Conservation (phyloP, 2,113 vertebrate genomes). For the Zosterops japonicus region DNA sequence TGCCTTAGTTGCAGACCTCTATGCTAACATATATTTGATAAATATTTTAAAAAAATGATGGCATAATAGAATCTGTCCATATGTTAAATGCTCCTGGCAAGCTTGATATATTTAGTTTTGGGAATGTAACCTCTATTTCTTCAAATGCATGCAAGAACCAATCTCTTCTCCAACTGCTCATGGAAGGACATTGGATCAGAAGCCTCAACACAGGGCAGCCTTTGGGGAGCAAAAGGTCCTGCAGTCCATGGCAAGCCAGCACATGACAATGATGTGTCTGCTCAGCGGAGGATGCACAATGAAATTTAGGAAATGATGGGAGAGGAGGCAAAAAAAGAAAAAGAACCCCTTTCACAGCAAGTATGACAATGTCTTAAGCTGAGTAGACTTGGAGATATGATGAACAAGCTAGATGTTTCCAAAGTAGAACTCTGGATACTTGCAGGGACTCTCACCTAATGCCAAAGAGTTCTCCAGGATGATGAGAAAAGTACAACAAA, state of each 20-base stretch:
- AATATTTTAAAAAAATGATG: background rate
- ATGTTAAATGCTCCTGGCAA: background rate
- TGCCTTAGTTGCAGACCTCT: background rate
- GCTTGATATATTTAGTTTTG: background rate
- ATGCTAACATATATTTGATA: background rate
- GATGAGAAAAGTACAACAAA: background rate
- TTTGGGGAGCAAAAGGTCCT: background rate
- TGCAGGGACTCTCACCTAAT: background rate
- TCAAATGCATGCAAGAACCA: background rate
- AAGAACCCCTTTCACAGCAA: background rate
- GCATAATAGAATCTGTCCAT: background rate
- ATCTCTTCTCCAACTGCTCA: background rate
- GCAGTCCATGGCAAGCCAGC: accelerated
- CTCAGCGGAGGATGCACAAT: background rate
- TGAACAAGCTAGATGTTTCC: background rate
- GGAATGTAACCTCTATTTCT: background rate
- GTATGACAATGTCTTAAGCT: background rate
- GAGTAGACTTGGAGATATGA: background rate
- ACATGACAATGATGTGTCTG: background rate
- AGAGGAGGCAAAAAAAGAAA: background rate
- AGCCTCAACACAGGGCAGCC: background rate
- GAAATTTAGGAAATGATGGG: accelerated
- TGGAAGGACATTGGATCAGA: background rate
- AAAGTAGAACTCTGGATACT: background rate
- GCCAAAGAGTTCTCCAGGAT: background rate